These are phyloP conservation scores for Brevimyrus niger DNA, from an alignment of 2,113 vertebrate species.

Conservation along the genomic window DNA sequence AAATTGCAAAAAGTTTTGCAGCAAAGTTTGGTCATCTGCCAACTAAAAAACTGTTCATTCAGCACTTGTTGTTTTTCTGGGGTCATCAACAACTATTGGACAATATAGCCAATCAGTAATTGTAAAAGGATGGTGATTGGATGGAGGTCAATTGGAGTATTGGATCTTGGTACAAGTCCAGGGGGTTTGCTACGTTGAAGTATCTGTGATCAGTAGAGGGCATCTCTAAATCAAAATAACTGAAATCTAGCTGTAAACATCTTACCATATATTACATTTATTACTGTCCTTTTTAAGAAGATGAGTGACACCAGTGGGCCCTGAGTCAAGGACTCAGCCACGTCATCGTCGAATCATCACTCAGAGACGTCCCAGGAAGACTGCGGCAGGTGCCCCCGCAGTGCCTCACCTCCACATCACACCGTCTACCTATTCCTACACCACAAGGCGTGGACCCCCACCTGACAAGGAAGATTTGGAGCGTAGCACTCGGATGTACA, in stretches of 20 bases:
- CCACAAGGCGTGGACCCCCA: not conserved
- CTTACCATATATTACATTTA: not conserved
- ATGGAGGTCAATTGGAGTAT: not conserved
- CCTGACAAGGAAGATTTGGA: not conserved
- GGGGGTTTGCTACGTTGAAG: not conserved
- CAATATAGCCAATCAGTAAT: not conserved
- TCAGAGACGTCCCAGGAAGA: not conserved
- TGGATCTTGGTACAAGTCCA: not conserved
- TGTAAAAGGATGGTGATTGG: not conserved
- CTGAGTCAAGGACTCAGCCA: not conserved
- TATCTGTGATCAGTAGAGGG: not conserved
- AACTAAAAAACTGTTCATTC: not conserved
- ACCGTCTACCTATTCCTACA: not conserved
- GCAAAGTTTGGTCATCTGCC: not conserved
- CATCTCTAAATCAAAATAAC: not conserved
- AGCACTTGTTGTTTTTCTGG: not conserved
- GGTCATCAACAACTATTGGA: not conserved
- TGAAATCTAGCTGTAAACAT: not conserved
- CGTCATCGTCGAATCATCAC: not conserved
- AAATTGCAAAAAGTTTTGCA: not conserved
- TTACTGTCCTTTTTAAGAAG: not conserved
- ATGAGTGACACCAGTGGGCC: not conserved
- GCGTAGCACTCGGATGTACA: not conserved
- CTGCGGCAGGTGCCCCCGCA: not conserved
- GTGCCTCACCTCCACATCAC: not conserved